A percentile compares a stretch with the other conserved stretches of the same genome.
Conservation (phyloP, 2,113 vertebrate genomes). For the Cranoglanis bouderius region DNA sequence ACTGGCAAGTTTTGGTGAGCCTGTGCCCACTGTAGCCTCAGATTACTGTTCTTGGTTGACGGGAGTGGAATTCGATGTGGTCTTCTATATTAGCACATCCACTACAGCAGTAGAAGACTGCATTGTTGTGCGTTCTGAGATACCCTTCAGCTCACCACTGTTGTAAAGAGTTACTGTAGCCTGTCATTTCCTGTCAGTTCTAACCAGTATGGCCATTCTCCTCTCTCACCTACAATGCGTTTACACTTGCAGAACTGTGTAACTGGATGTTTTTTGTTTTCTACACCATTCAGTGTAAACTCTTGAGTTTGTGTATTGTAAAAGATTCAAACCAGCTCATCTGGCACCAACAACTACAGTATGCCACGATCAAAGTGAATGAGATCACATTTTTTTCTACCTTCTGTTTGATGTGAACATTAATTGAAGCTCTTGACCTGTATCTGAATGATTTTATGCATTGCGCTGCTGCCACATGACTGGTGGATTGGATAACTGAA, state of each 20-base stretch:
- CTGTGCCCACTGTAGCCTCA: background rate
- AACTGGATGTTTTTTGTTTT: background rate
- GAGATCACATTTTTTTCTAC: background rate
- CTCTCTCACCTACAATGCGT: background rate
- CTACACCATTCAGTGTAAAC: background rate
- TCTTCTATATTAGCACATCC: background rate
- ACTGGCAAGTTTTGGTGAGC: background rate
- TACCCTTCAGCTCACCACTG: background rate
- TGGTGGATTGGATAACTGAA: background rate
- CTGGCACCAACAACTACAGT: background rate
- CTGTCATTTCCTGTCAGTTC: background rate
- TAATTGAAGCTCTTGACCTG: background rate
- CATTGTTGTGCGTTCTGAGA: background rate
- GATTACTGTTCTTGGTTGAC: background rate
- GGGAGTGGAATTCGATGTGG: background rate
- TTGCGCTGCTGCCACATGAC: background rate
- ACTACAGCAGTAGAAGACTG: background rate
- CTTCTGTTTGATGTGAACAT: background rate
- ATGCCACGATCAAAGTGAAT: background rate
- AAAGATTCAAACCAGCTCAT: background rate
- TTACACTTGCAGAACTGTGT: background rate
- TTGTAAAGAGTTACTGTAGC: background rate
- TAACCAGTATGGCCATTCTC: background rate
- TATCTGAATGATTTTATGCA: background rate
- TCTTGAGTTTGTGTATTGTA: background rate